Conservation (phyloP, 64 coral and sea anemone species). For the Montipora foliosa region DNA sequence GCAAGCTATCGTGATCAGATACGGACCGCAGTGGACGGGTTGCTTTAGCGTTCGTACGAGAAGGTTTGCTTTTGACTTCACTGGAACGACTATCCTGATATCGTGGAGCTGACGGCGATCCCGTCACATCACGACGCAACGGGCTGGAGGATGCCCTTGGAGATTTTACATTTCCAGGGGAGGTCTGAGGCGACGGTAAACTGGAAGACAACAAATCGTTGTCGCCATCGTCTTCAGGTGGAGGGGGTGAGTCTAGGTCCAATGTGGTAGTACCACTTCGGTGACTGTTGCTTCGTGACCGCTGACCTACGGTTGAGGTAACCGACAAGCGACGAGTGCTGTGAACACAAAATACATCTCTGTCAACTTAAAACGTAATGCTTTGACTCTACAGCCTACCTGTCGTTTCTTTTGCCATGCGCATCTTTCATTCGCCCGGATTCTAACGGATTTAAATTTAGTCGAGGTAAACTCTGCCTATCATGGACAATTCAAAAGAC, state of each 20-base stretch:
- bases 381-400: background rate
- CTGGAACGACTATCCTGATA: conserved; percentile 21
- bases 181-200: conserved; percentile 28
- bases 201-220: conserved; percentile 15
- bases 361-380: background rate
- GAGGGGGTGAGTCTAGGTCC: conserved; percentile 61
- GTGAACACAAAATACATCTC: background rate
- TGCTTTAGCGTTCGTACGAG: conserved; percentile 11
- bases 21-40: background rate
- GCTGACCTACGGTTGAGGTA: conserved; percentile 28
- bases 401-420: too few relatives aligned
- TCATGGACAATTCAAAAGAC: too few relatives aligned
- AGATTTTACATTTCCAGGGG: conserved; percentile 22
- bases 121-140: background rate
- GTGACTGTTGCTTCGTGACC: conserved; percentile 52
- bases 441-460: too few relatives aligned
- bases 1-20: conserved; percentile 12
- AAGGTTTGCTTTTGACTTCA: background rate
- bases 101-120: background rate
- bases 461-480: too few relatives aligned
- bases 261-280: conserved; percentile 44
- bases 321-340: conserved; percentile 15
- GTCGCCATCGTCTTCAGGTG: conserved; percentile 25
- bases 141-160: conserved; percentile 24
- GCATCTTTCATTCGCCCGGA: too few relatives aligned